Conservation (phyloP, 2,113 vertebrate species). For the Leucoraja erinaceus region DNA sequence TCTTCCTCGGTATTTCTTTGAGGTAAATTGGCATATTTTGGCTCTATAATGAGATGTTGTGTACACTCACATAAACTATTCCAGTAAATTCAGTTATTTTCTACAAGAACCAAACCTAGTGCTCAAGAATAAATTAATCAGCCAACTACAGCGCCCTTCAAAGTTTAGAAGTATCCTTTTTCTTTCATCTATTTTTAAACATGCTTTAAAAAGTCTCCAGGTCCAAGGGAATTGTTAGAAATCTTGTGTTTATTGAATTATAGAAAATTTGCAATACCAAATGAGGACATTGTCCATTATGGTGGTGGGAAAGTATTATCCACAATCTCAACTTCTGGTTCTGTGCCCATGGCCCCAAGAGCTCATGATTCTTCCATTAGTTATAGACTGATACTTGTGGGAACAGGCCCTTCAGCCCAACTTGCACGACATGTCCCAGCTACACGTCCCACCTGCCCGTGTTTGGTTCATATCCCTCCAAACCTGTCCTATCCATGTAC, state of each 20-base stretch:
- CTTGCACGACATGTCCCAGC: no score
- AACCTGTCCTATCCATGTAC: no score
- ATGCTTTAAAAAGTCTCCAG: background rate
- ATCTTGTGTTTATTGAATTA: background rate
- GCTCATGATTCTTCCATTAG: no score
- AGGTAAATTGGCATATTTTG: background rate
- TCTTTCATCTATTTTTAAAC: background rate
- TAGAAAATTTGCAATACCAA: no score
- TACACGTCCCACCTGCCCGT: no score
- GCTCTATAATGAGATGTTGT: background rate
- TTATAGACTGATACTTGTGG: no score
- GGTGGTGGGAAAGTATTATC: no score
- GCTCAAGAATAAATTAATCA: background rate
- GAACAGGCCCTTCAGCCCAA: no score
- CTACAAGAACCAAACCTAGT: background rate
- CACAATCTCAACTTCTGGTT: no score
- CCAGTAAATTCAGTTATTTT: slow-evolving; percentile 1
- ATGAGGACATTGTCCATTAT: no score
- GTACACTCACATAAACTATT: background rate
- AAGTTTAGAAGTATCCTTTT: background rate
- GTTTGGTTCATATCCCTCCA: no score
- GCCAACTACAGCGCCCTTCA: background rate
- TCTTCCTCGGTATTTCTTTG: background rate
- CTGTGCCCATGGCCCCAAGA: no score
- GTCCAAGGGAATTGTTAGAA: background rate